These are phyloP conservation scores for Paramormyrops hopkinsi DNA, from an alignment of 2,797 vertebrate species.

Conservation along the genomic window DNA sequence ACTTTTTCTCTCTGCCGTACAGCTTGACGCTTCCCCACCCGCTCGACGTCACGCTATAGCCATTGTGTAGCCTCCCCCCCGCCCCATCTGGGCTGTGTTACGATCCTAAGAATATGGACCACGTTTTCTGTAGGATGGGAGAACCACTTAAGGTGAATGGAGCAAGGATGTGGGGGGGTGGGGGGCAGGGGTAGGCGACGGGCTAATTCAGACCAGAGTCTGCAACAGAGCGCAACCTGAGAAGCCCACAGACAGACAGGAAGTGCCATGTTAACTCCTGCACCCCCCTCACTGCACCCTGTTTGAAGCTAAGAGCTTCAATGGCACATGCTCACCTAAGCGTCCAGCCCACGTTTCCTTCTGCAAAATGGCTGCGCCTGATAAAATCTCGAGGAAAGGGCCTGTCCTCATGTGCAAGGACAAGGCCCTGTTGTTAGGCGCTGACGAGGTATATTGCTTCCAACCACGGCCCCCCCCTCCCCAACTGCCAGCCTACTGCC, in stretches of 20 bases:
- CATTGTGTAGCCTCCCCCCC: constrained; percentile 21
- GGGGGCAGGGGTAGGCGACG: constrained; percentile 26
- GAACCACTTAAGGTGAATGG: constrained; percentile 35
- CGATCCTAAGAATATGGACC: constrained; percentile 48
- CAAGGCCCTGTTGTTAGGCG: background rate
- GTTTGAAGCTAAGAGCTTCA: background rate
- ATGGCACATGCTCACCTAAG: background rate
- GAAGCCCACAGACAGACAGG: constrained; percentile 57
- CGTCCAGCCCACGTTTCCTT: background rate
- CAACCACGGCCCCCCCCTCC: background rate
- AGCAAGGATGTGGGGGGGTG: background rate
- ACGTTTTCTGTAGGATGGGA: constrained; percentile 46
- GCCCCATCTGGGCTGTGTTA: constrained; percentile 54
- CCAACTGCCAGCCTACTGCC: background rate
- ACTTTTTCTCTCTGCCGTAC: constrained; percentile 10
- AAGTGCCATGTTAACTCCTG: constrained; percentile 60
- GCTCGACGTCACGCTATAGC: background rate
- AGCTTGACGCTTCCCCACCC: constrained; percentile 34
- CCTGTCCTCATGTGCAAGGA: background rate
- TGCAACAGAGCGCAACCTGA: constrained; percentile 48
- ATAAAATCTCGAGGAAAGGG: background rate
- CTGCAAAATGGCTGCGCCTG: background rate
- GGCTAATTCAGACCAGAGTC: constrained; percentile 59
- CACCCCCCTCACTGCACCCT: constrained; percentile 32
- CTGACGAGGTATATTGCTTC: background rate